Evolutionary conservation across 2,113 vertebrate species (phyloP), one percentile per base, ranked within the genome.

Genomic region (Aldabrachelys gigantea): DNA sequence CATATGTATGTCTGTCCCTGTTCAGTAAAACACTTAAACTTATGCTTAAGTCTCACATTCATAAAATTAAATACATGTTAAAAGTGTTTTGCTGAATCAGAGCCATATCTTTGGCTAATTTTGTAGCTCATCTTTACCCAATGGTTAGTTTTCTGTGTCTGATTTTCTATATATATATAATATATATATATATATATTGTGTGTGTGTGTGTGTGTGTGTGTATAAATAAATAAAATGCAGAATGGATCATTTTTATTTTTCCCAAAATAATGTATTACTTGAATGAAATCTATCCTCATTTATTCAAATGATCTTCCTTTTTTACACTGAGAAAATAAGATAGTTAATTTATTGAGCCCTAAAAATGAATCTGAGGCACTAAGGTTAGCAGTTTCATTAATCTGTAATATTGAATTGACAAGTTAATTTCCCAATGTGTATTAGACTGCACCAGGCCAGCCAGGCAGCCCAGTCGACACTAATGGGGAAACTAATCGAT

Each of bases 401-500:
- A 94, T 93, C 95, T 97, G 88, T 81, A 95, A 89, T 90, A 83
- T 92, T 92, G 82, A 97, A 95, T 72, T 95, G 97, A 96, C 96
- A 93, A 86, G 87, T 92, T 95, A 92, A 97, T 97, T 97, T 97
- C 96, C 84, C 92, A 89, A 92, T 94, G 56, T 95, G 80, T 83
- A 93, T 95, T 94, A 80, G 5, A 90, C 87, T 85, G 92, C 65
- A 85, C 69, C 54, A 91, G 92, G 84, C 90, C 90, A 85, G 95
- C 89, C 93, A 91, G 81, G 84, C 95, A 89, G 89, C 79, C 92
- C 87, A 90, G 83, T 94, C 92, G 82, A 92, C 19, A 29, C 96
- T 97, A 97, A 97, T 95, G 95, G 93, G 86, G 80, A 96, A 93
- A 93, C 89, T 94, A 97, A 98, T 96, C 95, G 97, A 97, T 97